Evolutionary conservation across 2,113 vertebrate species (phyloP).

Genomic region (Chlamydotis undulata): DNA sequence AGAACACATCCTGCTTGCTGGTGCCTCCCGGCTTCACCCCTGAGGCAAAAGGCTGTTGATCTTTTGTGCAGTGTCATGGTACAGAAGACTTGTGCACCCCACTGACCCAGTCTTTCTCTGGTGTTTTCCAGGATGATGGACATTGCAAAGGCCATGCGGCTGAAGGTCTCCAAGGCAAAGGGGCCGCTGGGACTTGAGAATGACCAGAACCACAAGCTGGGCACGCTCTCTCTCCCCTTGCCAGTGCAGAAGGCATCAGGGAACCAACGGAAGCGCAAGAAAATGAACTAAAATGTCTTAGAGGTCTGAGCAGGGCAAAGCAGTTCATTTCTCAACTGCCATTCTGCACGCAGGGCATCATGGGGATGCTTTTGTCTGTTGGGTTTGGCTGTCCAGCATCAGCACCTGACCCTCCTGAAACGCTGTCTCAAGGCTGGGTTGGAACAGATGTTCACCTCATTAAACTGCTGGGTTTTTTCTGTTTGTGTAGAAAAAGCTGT

Average conservation of each 20-base stretch:
- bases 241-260: constrained; percentile 66
- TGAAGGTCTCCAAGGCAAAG: constrained; percentile 78
- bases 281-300: constrained; percentile 46
- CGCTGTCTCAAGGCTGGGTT: not conserved
- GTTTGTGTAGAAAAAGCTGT: not conserved
- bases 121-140: constrained; percentile 77
- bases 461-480: not conserved
- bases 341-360: not conserved
- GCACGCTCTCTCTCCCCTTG: constrained; percentile 82
- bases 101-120: not conserved
- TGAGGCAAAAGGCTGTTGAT: not conserved
- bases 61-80: fast-evolving
- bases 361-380: not conserved
- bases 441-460: not conserved
- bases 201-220: constrained; percentile 78
- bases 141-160: constrained; percentile 88
- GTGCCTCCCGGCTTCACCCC: not conserved
- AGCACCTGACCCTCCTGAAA: not conserved
- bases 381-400: not conserved
- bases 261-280: constrained; percentile 79
- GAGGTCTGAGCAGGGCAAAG: not conserved
- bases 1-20: fast-evolving
- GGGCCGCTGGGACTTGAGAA: not conserved
- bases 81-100: fast-evolving
- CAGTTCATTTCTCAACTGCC: not conserved